Conservation (phyloP, 2,888 invertebrate genomes). For the Epinotia demarniana region DNA sequence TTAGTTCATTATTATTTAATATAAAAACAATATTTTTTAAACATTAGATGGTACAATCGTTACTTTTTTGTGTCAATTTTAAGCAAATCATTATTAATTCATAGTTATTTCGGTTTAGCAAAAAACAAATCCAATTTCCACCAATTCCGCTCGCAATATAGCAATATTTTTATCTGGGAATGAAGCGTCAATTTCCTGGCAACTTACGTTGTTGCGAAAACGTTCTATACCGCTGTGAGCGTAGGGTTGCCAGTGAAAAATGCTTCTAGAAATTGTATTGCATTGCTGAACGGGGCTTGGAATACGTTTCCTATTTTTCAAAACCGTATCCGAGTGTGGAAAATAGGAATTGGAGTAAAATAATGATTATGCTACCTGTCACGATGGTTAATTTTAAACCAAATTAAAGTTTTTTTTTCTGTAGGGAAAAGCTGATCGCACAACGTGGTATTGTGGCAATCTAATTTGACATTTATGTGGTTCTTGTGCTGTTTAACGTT, state of each 20-base stretch:
- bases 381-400: no score
- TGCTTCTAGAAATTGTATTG: conserved; percentile 7
- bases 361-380: background rate
- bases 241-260: conserved; percentile 7
- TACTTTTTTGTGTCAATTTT: background rate
- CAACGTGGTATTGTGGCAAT: no score
- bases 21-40: background rate
- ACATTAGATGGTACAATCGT: background rate
- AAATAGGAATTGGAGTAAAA: background rate
- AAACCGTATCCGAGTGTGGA: conserved; percentile 1
- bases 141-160: background rate
- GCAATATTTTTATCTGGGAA: conserved; percentile 16
- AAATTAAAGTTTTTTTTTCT: no score
- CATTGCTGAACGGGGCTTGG: background rate
- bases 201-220: conserved; percentile 6
- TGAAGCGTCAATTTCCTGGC: conserved; percentile 26
- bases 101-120: background rate
- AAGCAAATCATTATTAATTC: background rate
- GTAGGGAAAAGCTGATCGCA: no score
- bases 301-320: conserved; percentile 6
- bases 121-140: background rate
- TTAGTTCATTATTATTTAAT: no score
- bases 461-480: no score
- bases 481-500: no score
- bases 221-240: background rate